Conservation (phyloP, 1,140 invertebrate species). For the Triops cancriformis region DNA sequence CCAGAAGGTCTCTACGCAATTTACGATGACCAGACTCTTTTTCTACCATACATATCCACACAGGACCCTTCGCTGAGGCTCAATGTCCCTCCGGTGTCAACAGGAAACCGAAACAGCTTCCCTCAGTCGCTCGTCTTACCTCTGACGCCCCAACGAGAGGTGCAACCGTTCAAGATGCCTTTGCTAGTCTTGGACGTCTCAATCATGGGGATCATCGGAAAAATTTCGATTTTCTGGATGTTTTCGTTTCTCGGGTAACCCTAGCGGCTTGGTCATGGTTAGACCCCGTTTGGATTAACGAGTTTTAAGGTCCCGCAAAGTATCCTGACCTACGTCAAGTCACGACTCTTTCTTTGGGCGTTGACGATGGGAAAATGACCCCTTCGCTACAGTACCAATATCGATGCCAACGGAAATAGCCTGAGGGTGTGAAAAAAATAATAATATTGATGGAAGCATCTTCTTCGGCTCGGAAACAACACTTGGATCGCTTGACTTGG, state of each 20-base stretch:
- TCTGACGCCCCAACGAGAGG: neutral
- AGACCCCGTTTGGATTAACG: too few species aligned
- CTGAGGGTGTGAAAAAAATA: neutral
- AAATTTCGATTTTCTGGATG: too few species aligned
- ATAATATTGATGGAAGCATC: neutral
- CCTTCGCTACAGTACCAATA: too few species aligned
- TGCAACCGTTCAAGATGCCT: neutral
- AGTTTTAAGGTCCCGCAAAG: too few species aligned
- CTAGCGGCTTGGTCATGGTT: too few species aligned
- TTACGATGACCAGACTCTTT: neutral
- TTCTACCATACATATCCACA: neutral
- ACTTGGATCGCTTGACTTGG: neutral
- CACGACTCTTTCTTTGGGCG: too few species aligned
- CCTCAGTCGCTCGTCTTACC: neutral
- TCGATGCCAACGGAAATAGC: too few species aligned
- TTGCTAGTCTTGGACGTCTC: neutral
- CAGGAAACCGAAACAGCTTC: neutral
- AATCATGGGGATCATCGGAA: too few species aligned
- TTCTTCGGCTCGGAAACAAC: neutral
- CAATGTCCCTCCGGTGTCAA: neutral
- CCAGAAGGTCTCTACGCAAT: slow-evolving; percentile 12
- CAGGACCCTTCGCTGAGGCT: neutral
- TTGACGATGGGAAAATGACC: too few species aligned
- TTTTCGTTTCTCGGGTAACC: too few species aligned
- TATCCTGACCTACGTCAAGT: too few species aligned